Evolutionary conservation across 2,113 vertebrate species (phyloP).

Genomic region (Callionymus lyra): DNA sequence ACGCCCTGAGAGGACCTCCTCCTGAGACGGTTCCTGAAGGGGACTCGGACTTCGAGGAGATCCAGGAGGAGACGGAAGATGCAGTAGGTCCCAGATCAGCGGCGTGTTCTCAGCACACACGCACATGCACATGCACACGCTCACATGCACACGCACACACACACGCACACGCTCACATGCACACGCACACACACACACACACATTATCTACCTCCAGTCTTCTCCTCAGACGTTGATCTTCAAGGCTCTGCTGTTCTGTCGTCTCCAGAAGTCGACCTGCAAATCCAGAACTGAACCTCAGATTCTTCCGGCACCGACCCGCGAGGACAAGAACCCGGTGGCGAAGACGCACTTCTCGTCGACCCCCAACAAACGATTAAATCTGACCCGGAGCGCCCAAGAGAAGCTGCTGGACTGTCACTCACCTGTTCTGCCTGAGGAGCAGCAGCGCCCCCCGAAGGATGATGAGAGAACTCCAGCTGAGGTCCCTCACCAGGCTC

Average conservation of each 20-base stretch:
- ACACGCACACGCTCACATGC: no score
- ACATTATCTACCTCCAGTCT: no score
- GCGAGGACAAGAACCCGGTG: conserved; percentile 1
- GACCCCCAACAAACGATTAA: conserved; percentile 44
- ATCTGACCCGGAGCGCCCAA: conserved; percentile 41
- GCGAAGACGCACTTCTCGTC: conserved; percentile 2
- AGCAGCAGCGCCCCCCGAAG: conserved; percentile 8
- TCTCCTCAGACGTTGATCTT: no score
- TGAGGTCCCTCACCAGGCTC: conserved; percentile 47
- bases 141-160: no score
- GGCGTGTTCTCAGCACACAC: no score
- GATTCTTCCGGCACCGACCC: no score
- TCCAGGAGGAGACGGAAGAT: neutral
- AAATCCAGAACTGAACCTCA: conserved; percentile 5
- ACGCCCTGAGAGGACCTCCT: conserved; percentile 23
- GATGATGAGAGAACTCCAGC: neutral
- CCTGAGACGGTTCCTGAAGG: conserved; percentile 36
- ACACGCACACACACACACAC: no score
- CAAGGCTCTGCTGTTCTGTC: no score
- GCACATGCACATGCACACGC: no score
- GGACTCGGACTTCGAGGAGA: conserved; percentile 54
- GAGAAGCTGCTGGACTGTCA: conserved; percentile 63
- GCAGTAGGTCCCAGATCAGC: no score
- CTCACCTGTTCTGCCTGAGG: conserved; percentile 16
- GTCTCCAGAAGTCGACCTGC: no score